A percentile compares a stretch with the other conserved stretches of the same genome.
phyloP scores from a whole-genome alignment of 2,797 vertebrate species.

The Ibycter americanus region DNA sequence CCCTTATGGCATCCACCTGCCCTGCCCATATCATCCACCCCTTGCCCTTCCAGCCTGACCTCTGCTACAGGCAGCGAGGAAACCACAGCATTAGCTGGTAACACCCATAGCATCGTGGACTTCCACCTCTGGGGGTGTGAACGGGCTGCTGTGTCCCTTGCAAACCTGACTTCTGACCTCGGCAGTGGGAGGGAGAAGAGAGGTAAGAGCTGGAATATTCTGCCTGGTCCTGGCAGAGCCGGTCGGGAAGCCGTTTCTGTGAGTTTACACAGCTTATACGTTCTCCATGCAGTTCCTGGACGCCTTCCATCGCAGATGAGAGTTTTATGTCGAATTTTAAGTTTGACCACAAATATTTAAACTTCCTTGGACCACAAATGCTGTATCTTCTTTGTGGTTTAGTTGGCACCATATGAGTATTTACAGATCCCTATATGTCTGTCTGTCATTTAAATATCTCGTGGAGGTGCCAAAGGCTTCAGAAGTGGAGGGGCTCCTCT shows the following conservation, averaged over 20 bases:
- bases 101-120: not conserved
- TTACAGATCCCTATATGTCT: slow-evolving; percentile 75
- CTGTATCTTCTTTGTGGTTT: slow-evolving; percentile 78
- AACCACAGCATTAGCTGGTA: not conserved
- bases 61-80: not conserved
- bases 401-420: slow-evolving; percentile 71
- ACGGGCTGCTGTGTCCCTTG: not conserved
- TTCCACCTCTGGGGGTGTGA: not conserved
- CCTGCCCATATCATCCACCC: not conserved
- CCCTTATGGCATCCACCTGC: not conserved
- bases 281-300: slow-evolving; percentile 72
- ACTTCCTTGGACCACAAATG: slow-evolving; percentile 76
- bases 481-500: slow-evolving; percentile 13
- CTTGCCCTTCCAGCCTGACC: not conserved
- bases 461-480: slow-evolving; percentile 66
- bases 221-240: not conserved
- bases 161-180: not conserved
- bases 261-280: slow-evolving; percentile 64
- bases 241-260: slow-evolving; percentile 19
- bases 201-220: slow-evolving; percentile 24
- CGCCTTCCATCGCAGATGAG: slow-evolving; percentile 71
- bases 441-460: slow-evolving; percentile 78
- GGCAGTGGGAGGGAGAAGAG: not conserved
- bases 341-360: slow-evolving; percentile 82
- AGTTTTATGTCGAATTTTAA: slow-evolving; percentile 79